Percentiles rank a stretch among this genome's conserved stretches.
Conservation (phyloP, 2,888 invertebrate genomes). For the Artemia sinica region DNA sequence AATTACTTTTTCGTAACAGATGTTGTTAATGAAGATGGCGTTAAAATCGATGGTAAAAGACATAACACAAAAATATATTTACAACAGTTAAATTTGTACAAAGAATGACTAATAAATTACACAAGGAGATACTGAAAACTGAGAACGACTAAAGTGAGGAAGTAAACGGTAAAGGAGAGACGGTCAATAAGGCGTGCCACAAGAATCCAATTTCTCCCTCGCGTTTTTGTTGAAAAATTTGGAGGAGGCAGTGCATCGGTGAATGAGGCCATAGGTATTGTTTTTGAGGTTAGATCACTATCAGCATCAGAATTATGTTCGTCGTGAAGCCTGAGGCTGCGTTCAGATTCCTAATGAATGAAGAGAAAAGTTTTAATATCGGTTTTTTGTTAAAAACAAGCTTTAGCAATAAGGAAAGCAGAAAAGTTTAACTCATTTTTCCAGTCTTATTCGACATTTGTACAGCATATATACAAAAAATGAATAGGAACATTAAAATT, state of each 20-base stretch:
- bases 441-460: no score
- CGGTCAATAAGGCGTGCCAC: not conserved
- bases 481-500: no score
- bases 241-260: constrained; percentile 8
- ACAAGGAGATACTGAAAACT: not conserved
- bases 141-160: not conserved
- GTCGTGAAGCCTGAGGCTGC: constrained; percentile 4
- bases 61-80: no score
- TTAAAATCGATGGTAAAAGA: no score
- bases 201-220: not conserved
- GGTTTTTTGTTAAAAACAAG: no score
- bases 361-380: not conserved
- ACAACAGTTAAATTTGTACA: no score
- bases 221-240: not conserved
- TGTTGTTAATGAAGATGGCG: no score
- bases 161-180: not conserved
- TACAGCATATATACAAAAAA: no score
- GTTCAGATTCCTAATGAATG: not conserved
- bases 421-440: no score
- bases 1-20: no score
- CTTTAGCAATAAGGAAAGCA: no score
- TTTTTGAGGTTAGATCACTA: not conserved
- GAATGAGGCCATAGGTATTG: constrained; percentile 2
- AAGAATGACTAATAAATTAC: not conserved
- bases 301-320: not conserved